Evolutionary conservation across 2,888 invertebrate species (phyloP), one percentile per base, ranked within the genome.

Genomic region (Rotaria socialis): DNA sequence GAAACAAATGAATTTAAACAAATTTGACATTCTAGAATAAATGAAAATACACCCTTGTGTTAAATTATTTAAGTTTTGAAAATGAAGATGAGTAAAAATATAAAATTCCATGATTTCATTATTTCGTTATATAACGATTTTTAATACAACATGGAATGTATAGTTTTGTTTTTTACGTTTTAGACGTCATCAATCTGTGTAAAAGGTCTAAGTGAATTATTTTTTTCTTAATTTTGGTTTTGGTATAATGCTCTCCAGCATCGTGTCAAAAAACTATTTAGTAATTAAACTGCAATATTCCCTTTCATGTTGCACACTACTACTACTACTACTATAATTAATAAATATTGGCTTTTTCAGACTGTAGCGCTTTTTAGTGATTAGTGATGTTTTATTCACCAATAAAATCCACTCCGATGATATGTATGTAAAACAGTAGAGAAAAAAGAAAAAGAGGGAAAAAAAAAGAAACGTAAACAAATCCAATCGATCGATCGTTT

Each of bases 401-500:
- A 67, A 67, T 67, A 35, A 41, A 5, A 67, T 14, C 1, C 5
- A 16, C 19, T 14, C 4, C 35, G 35, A 67, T 35, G 41, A 67
- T 14, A 67, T 35, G 2, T 35, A 35, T 35, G 27, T 14, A 60
- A 11, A 41, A 67, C 1, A 67, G 16, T 35, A 67, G 7, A 67
- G 19, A 35, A 35, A 67, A 41, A 67, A 41, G 2, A 27, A 27
- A 24, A 41, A 35, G 19, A 35, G 19, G 35, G 14, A 67, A 19
- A 35, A 27, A 35, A 67, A 67, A 67, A 67, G 67, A 5, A 67
- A 67, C 67, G 35, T 67, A 67, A 67, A 67, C 67, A 67, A 67
- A 67, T 67, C 67, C 67, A 67, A 67, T 67, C 67, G 67, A 67
- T 67, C 67, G 67, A 67, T 67, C 67, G 35, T 67, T 67, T 67